Evolutionary conservation across 2,797 vertebrate genomes (phyloP).

Genomic region (Ceyx erithaca): DNA sequence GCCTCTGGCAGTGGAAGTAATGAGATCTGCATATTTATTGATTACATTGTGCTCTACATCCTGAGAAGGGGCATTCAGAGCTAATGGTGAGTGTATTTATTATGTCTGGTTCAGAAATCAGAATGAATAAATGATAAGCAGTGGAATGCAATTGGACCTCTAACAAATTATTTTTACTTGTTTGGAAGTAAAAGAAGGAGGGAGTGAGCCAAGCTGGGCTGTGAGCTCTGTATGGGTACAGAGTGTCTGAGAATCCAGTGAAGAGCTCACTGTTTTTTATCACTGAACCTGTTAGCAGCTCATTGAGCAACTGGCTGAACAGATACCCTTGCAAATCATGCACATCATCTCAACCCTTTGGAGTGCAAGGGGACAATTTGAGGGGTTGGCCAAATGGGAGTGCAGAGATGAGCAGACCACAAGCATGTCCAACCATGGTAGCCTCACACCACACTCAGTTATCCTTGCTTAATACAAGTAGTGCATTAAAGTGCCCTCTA

Average conservation of each 20-base stretch:
- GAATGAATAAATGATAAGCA: slow-evolving; percentile 32
- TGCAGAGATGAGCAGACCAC: neutral
- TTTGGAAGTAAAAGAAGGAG: neutral
- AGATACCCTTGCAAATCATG: neutral
- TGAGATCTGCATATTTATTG: slow-evolving; percentile 8
- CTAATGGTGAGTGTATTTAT: slow-evolving; percentile 15
- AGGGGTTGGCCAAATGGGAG: neutral
- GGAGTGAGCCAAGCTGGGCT: neutral
- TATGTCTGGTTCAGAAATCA: slow-evolving; percentile 29
- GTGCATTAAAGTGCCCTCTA: neutral
- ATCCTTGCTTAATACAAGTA: neutral
- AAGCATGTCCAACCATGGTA: accelerated
- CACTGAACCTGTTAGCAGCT: neutral
- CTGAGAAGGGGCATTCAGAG: neutral
- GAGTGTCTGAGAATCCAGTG: neutral
- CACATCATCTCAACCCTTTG: neutral
- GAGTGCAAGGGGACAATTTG: neutral
- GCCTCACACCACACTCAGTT: neutral
- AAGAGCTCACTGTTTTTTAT: accelerated
- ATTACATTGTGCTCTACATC: neutral
- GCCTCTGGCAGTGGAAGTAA: neutral
- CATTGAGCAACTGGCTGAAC: neutral
- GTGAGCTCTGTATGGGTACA: neutral
- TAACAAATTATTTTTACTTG: slow-evolving; percentile 5
- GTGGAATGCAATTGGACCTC: neutral